Evolutionary conservation across 2,797 vertebrate species (phyloP), one percentile per base, ranked within the genome.

Genomic region (Lepilemur septentrionalis): DNA sequence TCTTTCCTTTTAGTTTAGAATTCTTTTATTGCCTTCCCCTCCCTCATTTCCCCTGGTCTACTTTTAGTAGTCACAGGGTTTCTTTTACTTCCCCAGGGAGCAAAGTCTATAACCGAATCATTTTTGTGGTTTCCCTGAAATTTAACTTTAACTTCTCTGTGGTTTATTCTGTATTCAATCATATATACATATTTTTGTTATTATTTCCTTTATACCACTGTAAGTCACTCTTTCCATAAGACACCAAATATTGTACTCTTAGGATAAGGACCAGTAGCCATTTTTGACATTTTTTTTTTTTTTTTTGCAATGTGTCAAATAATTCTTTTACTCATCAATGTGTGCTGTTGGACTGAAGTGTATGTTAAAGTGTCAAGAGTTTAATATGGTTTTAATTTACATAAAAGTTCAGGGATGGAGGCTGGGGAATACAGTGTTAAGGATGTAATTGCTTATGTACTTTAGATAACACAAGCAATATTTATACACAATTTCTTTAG

Each of bases 81-180:
- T 92, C 63, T 79, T 91, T 89, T 76, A 91, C 28, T 83, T 95
- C 91, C n/a, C 28, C 4, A 43, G 43, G 52, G 91, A 96, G n/a
- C 75, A 13, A 81, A 73, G n/a, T 7, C 25, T 70, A 52, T 96
- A 96, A 91, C 84, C 5, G 75, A 86, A 95, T 97, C 6, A 81
- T 63, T 96, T 79, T 67, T 92, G 70, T 89, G 93, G 91, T 87
- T 97, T 96, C 48, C 57, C 57, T 72, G 76, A 93, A 85, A 92
- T 96, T 94, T 85, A 92, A 72, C 67, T 93, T 86, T 89, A 89
- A 93, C 11, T 80, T 91, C 32, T 70, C 57, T 89, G 52, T 52
- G 65, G 14, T 80, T 96, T 88, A 18, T 75, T 95, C 73, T 80
- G 59, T 46, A 90, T 55, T 93, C 59, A 93, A 38, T 5, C 30